Evolutionary conservation across 1,140 invertebrate genomes (phyloP).

Genomic region (Drosophila parvula): DNA sequence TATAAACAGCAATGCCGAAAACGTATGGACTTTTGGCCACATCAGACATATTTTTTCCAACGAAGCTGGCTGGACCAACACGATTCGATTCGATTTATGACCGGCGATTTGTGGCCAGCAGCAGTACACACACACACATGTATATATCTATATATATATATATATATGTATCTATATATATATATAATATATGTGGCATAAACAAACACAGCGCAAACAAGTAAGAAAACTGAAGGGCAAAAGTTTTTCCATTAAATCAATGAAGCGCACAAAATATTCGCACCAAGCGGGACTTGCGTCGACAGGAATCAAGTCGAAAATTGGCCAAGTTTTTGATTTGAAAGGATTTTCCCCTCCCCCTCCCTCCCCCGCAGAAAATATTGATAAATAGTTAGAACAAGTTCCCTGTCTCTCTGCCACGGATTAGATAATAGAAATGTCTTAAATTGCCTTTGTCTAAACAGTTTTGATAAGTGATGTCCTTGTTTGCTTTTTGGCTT

Average conservation of each 20-base stretch:
- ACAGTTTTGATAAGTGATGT: slow-evolving; percentile 6
- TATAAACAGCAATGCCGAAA: slow-evolving; percentile 62
- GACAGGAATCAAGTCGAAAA: slow-evolving; percentile 61
- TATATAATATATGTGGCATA: slow-evolving; percentile 10
- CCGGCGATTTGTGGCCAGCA: slow-evolving; percentile 56
- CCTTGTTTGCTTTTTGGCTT: background rate
- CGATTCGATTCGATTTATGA: slow-evolving; percentile 68
- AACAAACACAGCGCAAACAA: slow-evolving; percentile 46
- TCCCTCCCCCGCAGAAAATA: background rate
- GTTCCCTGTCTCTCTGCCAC: background rate
- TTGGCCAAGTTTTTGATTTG: slow-evolving; percentile 51
- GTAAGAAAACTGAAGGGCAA: slow-evolving; percentile 48
- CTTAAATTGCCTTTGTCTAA: slow-evolving; percentile 12
- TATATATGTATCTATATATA: background rate
- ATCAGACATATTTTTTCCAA: slow-evolving; percentile 51
- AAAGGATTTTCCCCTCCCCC: slow-evolving; percentile 15
- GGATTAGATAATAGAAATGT: slow-evolving; percentile 27
- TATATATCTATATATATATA: background rate
- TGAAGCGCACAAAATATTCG: slow-evolving; percentile 78
- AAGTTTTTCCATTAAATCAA: slow-evolving; percentile 82
- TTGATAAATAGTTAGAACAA: slow-evolving; percentile 14
- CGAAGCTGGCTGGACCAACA: slow-evolving; percentile 31
- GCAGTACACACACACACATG: background rate
- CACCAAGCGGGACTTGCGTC: slow-evolving; percentile 42
- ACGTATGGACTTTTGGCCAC: slow-evolving; percentile 50